A percentile compares a stretch with the other conserved stretches of the same genome.
These are phyloP conservation scores for Trachelus tabidus DNA, from an alignment of 2,888 invertebrate species.

Conservation along the genomic window DNA sequence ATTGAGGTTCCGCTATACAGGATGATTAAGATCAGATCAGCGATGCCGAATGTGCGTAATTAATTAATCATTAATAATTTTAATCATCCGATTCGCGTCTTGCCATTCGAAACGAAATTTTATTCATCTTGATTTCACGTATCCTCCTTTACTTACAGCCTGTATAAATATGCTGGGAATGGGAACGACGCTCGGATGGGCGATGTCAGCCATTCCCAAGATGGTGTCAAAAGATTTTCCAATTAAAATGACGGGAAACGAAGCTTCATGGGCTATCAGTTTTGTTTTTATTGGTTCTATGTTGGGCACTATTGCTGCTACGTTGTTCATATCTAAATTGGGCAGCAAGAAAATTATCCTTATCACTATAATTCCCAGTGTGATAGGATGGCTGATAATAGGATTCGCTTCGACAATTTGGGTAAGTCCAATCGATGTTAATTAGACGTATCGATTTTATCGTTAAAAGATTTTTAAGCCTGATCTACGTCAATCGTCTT, in stretches of 20 bases:
- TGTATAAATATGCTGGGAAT: not conserved
- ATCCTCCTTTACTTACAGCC: not conserved
- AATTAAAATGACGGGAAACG: not conserved
- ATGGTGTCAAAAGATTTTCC: not conserved
- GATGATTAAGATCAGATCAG: no score
- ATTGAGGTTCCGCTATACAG: no score
- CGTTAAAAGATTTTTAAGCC: no score
- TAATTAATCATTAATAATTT: no score
- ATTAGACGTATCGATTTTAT: no score
- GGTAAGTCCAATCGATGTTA: not conserved
- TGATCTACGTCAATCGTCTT: no score
- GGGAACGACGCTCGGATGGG: not conserved
- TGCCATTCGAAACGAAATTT: no score
- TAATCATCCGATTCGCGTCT: no score
- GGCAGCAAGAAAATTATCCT: not conserved
- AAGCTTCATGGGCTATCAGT: not conserved
- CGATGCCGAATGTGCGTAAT: no score
- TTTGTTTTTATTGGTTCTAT: not conserved
- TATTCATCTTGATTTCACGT: not conserved
- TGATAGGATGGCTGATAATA: not conserved
- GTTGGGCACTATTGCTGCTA: not conserved
- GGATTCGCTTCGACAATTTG: not conserved
- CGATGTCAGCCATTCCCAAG: not conserved
- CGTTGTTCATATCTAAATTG: not conserved
- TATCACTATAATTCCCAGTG: not conserved